These are phyloP conservation scores for Chelonus insularis DNA, from an alignment of 1,140 invertebrate species.

Conservation along the genomic window DNA sequence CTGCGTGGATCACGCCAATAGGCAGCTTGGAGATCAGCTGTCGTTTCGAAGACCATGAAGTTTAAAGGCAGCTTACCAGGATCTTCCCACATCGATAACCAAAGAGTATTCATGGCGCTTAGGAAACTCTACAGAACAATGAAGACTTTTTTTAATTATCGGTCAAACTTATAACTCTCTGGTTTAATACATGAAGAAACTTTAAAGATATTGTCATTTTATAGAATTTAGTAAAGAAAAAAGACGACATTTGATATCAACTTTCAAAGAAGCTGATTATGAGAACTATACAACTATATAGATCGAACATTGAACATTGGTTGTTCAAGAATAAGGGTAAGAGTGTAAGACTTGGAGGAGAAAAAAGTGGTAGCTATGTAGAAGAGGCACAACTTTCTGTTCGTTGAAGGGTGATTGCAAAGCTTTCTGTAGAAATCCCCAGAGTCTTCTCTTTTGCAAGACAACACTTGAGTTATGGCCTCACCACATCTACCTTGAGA, in stretches of 20 bases:
- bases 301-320: background rate
- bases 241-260: background rate
- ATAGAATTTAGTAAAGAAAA: background rate
- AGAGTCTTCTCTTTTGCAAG: slow-evolving; percentile 10
- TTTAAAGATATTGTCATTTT: background rate
- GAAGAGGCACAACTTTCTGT: background rate
- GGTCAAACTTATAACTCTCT: background rate
- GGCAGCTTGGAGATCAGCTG: slow-evolving; percentile 69
- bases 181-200: background rate
- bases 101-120: slow-evolving; percentile 65
- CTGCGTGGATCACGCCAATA: slow-evolving; percentile 69
- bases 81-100: slow-evolving; percentile 60
- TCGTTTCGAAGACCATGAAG: slow-evolving; percentile 68
- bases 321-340: background rate
- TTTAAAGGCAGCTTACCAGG: slow-evolving; percentile 63
- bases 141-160: slow-evolving; percentile 4
- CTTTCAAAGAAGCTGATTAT: background rate
- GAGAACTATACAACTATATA: too few relatives aligned
- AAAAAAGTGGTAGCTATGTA: background rate
- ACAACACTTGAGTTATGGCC: slow-evolving; percentile 5
- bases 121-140: slow-evolving; percentile 64
- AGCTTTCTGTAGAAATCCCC: slow-evolving; percentile 11
- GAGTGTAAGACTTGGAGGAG: too few relatives aligned
- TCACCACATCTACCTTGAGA: background rate
- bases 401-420: slow-evolving; percentile 3